phyloP scores from a whole-genome alignment of 1,140 invertebrate species.

The Planococcus citri region DNA sequence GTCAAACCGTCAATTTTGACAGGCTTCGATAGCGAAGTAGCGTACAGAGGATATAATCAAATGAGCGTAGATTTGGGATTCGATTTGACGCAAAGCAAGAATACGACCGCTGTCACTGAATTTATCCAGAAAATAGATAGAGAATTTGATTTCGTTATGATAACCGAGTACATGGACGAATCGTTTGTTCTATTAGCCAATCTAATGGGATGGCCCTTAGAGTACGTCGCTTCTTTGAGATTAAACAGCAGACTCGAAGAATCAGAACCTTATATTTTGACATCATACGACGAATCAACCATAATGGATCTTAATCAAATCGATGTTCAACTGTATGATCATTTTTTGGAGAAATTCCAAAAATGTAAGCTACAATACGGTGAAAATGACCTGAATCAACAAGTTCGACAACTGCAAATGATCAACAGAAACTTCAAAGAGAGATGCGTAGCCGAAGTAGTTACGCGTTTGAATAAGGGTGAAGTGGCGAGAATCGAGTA shows the following conservation, averaged over 20 bases:
- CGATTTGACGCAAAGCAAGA: slow-evolving; percentile 27
- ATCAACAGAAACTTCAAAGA: slow-evolving; percentile 26
- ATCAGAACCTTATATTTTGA: slow-evolving; percentile 20
- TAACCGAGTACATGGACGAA: slow-evolving; percentile 41
- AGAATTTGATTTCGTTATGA: slow-evolving; percentile 40
- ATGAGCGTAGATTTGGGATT: slow-evolving; percentile 37
- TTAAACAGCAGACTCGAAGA: slow-evolving; percentile 29
- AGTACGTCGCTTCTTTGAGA: slow-evolving; percentile 35
- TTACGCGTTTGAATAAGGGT: too few species aligned
- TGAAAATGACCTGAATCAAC: slow-evolving; percentile 28
- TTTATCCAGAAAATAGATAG: slow-evolving; percentile 32
- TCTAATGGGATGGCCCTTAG: too few species aligned
- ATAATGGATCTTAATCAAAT: slow-evolving; percentile 30
- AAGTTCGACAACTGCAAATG: slow-evolving; percentile 27
- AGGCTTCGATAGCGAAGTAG: too few species aligned
- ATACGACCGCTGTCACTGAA: slow-evolving; percentile 22
- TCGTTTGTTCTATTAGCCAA: slow-evolving; percentile 40
- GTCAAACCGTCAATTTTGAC: neutral
- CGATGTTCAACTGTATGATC: slow-evolving; percentile 32
- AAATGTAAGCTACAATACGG: slow-evolving; percentile 30
- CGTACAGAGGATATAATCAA: slow-evolving; percentile 36
- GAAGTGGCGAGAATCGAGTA: too few species aligned
- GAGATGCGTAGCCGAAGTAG: too few species aligned
- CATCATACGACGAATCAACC: slow-evolving; percentile 18
- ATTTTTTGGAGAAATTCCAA: slow-evolving; percentile 33